Conservation (phyloP, 30 jellyfish, hydroid and myxozoan genomes). For the Cassiopea andromeda region DNA sequence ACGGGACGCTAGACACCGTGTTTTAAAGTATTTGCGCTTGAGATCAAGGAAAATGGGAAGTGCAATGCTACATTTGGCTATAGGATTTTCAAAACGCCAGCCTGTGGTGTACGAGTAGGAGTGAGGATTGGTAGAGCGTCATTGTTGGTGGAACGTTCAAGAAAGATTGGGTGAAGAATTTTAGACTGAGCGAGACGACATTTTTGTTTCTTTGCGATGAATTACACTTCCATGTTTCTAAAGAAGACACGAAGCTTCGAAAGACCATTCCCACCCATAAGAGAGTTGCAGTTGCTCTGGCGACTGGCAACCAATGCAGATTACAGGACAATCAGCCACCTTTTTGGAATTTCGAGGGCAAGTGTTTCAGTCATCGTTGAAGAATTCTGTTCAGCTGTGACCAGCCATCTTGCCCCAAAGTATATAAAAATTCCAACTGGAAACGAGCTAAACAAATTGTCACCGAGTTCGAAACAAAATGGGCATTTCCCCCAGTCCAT, state of each 20-base stretch:
- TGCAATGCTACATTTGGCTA: background rate
- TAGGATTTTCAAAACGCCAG: background rate
- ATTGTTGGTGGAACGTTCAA: background rate
- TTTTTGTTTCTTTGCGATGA: conserved; percentile 31
- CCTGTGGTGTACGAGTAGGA: background rate
- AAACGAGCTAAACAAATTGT: background rate
- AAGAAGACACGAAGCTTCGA: conserved; percentile 27
- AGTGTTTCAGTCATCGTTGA: conserved; percentile 42
- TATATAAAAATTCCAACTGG: conserved; percentile 18
- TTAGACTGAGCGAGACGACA: conserved; percentile 19
- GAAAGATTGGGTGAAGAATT: conserved; percentile 10
- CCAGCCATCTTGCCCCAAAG: conserved; percentile 8
- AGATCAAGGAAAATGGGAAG: background rate
- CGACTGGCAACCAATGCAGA: conserved; percentile 33
- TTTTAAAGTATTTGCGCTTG: background rate
- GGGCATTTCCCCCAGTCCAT: conserved; percentile 60
- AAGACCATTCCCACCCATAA: conserved; percentile 18
- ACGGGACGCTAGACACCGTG: background rate
- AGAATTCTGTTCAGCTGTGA: conserved; percentile 33
- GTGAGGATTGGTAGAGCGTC: background rate
- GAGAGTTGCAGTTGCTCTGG: conserved; percentile 34
- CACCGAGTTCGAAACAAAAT: conserved; percentile 9
- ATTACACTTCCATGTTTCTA: background rate
- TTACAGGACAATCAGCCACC: conserved; percentile 45
- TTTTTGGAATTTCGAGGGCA: conserved; percentile 46